A percentile compares a stretch with the other conserved stretches of the same genome.
Conservation (phyloP, 2,797 vertebrate genomes). For the Philypnodon macrostomus region DNA sequence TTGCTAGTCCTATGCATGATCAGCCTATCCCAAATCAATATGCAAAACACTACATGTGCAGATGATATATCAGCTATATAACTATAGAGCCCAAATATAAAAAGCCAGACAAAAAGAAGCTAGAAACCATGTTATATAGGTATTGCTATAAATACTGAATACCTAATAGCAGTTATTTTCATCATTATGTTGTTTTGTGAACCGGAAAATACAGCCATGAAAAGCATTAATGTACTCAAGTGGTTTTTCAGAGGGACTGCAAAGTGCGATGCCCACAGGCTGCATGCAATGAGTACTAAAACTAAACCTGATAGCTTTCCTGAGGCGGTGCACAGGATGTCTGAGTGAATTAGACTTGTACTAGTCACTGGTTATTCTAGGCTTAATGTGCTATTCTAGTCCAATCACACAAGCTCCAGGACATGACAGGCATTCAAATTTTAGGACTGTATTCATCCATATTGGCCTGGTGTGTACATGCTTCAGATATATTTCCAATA, state of each 20-base stretch:
- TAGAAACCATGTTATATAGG: too few relatives aligned
- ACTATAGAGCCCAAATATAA: too few relatives aligned
- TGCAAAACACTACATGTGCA: too few relatives aligned
- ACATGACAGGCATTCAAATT: slow-evolving; percentile 10
- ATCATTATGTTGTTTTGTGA: slow-evolving; percentile 31
- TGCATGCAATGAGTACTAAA: slow-evolving; percentile 35
- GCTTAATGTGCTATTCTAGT: slow-evolving; percentile 40
- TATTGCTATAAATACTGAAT: slow-evolving; percentile 10
- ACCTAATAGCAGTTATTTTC: slow-evolving; percentile 13
- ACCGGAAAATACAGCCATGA: slow-evolving; percentile 22
- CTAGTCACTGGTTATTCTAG: slow-evolving; percentile 55
- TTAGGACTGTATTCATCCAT: slow-evolving; percentile 10
- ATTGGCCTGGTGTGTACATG: too few relatives aligned
- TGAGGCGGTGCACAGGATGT: slow-evolving; percentile 53
- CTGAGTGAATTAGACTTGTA: slow-evolving; percentile 60
- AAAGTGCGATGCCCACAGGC: slow-evolving; percentile 36
- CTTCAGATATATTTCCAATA: too few relatives aligned
- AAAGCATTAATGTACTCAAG: slow-evolving; percentile 17
- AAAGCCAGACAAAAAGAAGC: too few relatives aligned
- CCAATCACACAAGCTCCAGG: slow-evolving; percentile 25
- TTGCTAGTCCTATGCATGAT: too few relatives aligned
- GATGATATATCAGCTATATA: too few relatives aligned
- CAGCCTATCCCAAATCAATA: too few relatives aligned
- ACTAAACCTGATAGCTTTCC: slow-evolving; percentile 62
- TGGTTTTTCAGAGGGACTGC: slow-evolving; percentile 24